These are phyloP conservation scores for Eutolmus rufibarbis DNA, from an alignment of 2,888 invertebrate species.

Conservation along the genomic window DNA sequence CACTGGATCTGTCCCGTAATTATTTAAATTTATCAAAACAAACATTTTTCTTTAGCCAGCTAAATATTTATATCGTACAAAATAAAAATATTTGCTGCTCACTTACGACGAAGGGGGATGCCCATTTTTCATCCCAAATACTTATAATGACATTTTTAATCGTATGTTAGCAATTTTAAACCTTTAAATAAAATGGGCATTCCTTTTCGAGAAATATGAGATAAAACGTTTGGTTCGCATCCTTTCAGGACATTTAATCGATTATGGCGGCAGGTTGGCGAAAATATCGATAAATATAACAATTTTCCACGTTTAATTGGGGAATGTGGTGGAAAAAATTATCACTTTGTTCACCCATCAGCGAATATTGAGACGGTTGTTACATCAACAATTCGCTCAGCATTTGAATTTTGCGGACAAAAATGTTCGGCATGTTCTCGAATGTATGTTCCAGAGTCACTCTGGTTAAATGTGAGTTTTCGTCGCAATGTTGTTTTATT, in stretches of 20 bases:
- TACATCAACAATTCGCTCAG: slow-evolving; percentile 83
- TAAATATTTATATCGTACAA: background rate
- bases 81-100: background rate
- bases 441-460: slow-evolving; percentile 90
- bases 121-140: background rate
- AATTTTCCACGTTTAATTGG: slow-evolving; percentile 94
- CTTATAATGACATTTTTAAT: too few relatives aligned
- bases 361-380: slow-evolving; percentile 87
- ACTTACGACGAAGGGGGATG: background rate
- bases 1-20: slow-evolving; percentile 93
- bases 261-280: slow-evolving; percentile 91
- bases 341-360: slow-evolving; percentile 93
- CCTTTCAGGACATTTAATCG: slow-evolving; percentile 81
- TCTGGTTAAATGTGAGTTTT: slow-evolving; percentile 73
- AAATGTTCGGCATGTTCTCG: slow-evolving; percentile 99
- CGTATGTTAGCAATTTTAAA: too few relatives aligned
- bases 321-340: slow-evolving; percentile 99
- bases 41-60: background rate
- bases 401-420: slow-evolving; percentile 97
- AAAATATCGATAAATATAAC: slow-evolving; percentile 82
- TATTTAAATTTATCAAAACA: background rate
- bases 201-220: background rate
- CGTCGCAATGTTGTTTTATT: slow-evolving; percentile 19
- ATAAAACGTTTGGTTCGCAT: background rate
- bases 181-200: background rate